Base-by-base conservation (phyloP, 2,797 vertebrate species). In the Macropodus opercularis region DNA sequence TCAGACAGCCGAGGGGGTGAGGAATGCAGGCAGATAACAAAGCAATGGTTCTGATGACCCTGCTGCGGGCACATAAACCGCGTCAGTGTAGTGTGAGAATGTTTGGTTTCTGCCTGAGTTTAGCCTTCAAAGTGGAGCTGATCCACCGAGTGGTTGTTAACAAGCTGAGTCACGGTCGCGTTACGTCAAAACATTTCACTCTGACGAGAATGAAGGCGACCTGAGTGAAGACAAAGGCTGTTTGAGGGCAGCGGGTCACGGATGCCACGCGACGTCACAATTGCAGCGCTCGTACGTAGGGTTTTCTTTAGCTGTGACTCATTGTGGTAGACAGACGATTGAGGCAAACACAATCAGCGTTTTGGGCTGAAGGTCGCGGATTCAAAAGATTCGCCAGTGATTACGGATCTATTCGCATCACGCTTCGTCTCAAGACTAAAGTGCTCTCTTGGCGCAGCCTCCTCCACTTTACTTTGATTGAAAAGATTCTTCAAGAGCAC, bases 341-440 rank as follows among this genome's bases (percentile, higher is more conserved):
- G 56, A 43, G 36, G 32, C 36, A 36, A 18, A 36, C 35, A 63
- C 40, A 65, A 23, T 65, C 55, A 2, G 49, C 43, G 57, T 75
- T 55, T 82, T 63, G 12, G 15, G 52, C 41, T 69, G 62, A 74
- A 79, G 68, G 74, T 60, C 80, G 60, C 6, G 18, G 69, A 76
- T 65, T 53, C 68, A 73, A 72, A 65, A 73, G 69, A 86, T 84
- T 81, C 80, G 75, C 65, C 23, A 21, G 74, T 87, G 80, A 84
- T 85, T 87, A 81, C 17, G 55, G 62, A 43, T 71, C 71, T 80
- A 60, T 80, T 81, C 78, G 79, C 82, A 89, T 89, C 79, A 83
- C 72, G 79, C 79, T 59, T 81, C 77, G 77, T 89, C 63, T 68
- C 64, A 70, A 69, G 71, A 58, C 75, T 85, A 77, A 86, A 88